phyloP scores from a whole-genome alignment of 2,797 vertebrate genomes.

The Rhinophrynus dorsalis region DNA sequence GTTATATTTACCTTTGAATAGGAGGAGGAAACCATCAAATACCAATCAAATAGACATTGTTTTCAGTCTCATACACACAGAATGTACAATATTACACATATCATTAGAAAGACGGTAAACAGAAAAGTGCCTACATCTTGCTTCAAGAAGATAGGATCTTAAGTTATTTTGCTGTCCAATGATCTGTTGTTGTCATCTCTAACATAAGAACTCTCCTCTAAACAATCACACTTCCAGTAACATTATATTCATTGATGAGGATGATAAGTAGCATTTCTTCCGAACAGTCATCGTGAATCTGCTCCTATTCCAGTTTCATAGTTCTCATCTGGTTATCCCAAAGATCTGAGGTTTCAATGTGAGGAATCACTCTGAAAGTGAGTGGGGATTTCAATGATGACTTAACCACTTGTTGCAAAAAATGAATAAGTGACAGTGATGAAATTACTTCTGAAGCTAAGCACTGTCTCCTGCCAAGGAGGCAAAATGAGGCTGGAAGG shows the following conservation, averaged over 20 bases:
- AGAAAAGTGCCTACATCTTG: conserved; percentile 46
- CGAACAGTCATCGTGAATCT: background rate
- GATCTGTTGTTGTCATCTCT: background rate
- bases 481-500: conserved; percentile 20
- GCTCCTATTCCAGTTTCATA: too few relatives aligned
- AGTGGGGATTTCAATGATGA: background rate
- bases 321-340: background rate
- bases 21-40: conserved; percentile 28
- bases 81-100: conserved; percentile 46
- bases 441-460: conserved; percentile 40
- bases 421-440: conserved; percentile 1
- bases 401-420: conserved; percentile 17
- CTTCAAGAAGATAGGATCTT: background rate
- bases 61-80: conserved; percentile 41
- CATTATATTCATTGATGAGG: background rate
- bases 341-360: background rate
- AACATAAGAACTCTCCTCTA: conserved; percentile 8
- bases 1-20: conserved; percentile 9
- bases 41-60: conserved; percentile 36
- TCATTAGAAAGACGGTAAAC: conserved; percentile 47
- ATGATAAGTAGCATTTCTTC: background rate
- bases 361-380: background rate
- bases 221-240: background rate
- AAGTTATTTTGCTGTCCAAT: conserved; percentile 7
- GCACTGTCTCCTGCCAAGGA: conserved; percentile 20